phyloP scores from a whole-genome alignment of 2,113 vertebrate species.

The Heliornis fulica region DNA sequence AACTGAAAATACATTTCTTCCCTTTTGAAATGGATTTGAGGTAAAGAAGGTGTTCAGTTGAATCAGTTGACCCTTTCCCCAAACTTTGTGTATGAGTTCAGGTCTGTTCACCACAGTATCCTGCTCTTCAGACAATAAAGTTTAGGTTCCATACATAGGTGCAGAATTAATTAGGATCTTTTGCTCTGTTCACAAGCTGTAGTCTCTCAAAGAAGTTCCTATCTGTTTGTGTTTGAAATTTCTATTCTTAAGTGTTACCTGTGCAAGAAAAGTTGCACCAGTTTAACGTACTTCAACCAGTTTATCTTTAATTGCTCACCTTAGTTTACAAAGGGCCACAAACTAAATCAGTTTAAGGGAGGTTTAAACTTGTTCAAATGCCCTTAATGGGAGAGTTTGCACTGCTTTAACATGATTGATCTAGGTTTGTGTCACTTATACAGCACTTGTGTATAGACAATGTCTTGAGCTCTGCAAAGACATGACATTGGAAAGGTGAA shows the following conservation, averaged over 20 bases:
- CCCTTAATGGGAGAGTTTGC: not conserved
- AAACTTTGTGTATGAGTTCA: not conserved
- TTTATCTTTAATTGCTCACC: not conserved
- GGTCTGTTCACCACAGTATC: not conserved
- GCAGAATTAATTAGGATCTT: not conserved
- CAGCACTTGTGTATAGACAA: not conserved
- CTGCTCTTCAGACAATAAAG: not conserved
- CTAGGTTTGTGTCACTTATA: not conserved
- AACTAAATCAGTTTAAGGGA: not conserved
- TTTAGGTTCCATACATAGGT: not conserved
- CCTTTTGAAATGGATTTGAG: not conserved
- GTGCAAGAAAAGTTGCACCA: not conserved
- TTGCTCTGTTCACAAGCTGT: not conserved
- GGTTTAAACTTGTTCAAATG: not conserved
- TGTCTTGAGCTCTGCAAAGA: not conserved
- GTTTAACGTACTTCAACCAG: not conserved
- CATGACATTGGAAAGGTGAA: not conserved
- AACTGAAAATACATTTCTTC: not conserved
- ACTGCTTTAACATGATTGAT: not conserved
- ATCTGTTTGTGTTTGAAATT: not conserved
- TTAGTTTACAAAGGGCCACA: not conserved
- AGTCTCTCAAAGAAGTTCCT: not conserved
- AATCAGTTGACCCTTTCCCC: not conserved
- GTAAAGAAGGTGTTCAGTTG: not conserved
- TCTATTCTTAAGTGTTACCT: not conserved